Conservation (phyloP, 2,797 vertebrate genomes). For the Urosaurus nigricauda region DNA sequence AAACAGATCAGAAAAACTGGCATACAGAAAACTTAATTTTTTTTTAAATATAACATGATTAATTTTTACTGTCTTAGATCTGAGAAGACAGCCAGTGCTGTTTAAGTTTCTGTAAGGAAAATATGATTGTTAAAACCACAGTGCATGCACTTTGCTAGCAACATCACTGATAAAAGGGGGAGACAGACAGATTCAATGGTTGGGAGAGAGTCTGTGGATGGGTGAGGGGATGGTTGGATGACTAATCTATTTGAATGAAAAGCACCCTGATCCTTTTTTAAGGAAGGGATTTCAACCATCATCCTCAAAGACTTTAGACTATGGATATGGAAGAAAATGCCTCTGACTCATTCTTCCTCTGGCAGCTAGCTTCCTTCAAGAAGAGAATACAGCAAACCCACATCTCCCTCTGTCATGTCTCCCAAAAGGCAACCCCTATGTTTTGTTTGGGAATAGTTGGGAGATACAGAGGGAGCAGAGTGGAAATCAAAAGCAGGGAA, state of each 20-base stretch:
- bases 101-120: neutral
- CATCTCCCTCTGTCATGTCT: neutral
- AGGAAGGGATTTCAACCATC: neutral
- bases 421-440: neutral
- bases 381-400: neutral
- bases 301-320: neutral
- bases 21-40: neutral
- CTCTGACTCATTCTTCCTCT: constrained; percentile 26
- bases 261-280: neutral
- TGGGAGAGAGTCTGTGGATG: neutral
- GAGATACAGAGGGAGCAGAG: neutral
- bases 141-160: neutral
- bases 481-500: neutral
- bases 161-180: neutral
- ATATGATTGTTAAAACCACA: neutral
- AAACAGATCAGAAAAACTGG: neutral
- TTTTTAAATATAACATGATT: neutral
- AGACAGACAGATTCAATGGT: neutral
- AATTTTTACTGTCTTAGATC: neutral
- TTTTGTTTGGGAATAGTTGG: no score
- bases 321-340: constrained; percentile 16
- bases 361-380: neutral
- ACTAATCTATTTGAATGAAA: neutral
- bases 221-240: neutral
- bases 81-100: neutral